Conservation (phyloP, 2,797 vertebrate genomes). For the Miichthys miiuy region DNA sequence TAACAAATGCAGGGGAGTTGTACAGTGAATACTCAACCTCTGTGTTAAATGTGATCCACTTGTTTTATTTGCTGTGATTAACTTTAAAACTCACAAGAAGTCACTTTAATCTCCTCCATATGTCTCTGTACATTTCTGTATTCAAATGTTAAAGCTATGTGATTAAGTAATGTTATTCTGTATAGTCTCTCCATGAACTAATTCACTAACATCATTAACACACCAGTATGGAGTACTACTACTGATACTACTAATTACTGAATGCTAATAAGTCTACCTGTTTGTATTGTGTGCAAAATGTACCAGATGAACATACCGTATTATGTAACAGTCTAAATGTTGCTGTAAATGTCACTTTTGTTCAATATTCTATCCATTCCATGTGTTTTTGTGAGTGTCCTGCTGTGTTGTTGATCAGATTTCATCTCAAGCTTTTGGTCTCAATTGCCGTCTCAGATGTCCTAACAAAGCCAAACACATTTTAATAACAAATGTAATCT, state of each 20-base stretch:
- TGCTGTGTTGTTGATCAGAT: slow-evolving; percentile 22
- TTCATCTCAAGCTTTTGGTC: slow-evolving; percentile 22
- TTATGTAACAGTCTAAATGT: slow-evolving; percentile 11
- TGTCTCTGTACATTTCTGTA: slow-evolving; percentile 34
- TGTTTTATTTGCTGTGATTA: slow-evolving; percentile 26
- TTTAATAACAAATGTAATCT: slow-evolving; percentile 41
- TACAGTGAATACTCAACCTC: slow-evolving; percentile 46
- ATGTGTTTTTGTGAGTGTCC: slow-evolving; percentile 34
- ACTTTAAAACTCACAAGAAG: slow-evolving; percentile 12
- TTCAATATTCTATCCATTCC: slow-evolving; percentile 46
- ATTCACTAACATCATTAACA: slow-evolving; percentile 33
- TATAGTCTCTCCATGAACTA: slow-evolving; percentile 18
- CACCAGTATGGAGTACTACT: slow-evolving; percentile 20
- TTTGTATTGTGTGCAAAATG: slow-evolving; percentile 30
- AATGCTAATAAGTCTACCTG: slow-evolving; percentile 32
- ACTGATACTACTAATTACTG: slow-evolving; percentile 32
- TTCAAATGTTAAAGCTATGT: slow-evolving; percentile 29
- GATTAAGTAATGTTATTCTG: slow-evolving; percentile 25
- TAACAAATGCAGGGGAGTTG: slow-evolving; percentile 47
- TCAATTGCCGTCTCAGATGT: slow-evolving; percentile 26
- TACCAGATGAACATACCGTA: slow-evolving; percentile 15
- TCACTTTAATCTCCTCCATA: slow-evolving; percentile 33
- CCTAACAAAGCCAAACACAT: slow-evolving; percentile 48
- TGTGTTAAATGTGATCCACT: slow-evolving; percentile 43
- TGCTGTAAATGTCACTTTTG: slow-evolving; percentile 36